These are phyloP conservation scores for Phallusia fumigata DNA, from an alignment of 23 tunicate species.

Conservation along the genomic window DNA sequence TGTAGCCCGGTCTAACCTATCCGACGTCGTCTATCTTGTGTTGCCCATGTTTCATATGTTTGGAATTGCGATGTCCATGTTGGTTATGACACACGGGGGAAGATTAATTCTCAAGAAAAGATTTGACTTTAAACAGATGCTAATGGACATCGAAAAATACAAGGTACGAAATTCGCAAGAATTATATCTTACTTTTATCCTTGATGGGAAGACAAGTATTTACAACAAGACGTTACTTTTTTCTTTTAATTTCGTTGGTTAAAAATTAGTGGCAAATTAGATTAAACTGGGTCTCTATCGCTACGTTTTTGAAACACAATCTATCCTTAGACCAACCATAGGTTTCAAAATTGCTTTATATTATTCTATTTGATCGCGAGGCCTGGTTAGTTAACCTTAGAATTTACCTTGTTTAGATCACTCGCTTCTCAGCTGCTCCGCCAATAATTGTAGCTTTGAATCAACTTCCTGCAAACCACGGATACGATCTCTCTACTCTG, in stretches of 20 bases:
- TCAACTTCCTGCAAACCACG: background rate
- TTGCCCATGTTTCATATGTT: slow-evolving; percentile 57
- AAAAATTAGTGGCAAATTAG: too few species aligned
- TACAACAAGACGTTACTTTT: too few species aligned
- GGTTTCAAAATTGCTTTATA: background rate
- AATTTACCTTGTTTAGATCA: slow-evolving; percentile 16
- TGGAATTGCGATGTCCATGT: slow-evolving; percentile 24
- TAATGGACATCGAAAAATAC: slow-evolving; percentile 35
- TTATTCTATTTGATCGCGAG: background rate
- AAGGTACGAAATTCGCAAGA: too few species aligned
- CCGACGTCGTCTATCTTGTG: slow-evolving; percentile 10
- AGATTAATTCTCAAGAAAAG: slow-evolving; percentile 30
- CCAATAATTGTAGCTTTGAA: slow-evolving; percentile 28
- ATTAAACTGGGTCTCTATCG: background rate
- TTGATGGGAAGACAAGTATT: too few species aligned
- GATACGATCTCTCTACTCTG: slow-evolving; percentile 49
- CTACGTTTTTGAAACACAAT: background rate
- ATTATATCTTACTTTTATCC: too few species aligned
- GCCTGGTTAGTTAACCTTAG: background rate
- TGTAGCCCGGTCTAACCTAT: background rate
- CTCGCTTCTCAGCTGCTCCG: slow-evolving; percentile 32
- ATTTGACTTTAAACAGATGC: slow-evolving; percentile 21
- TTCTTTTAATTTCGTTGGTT: too few species aligned
- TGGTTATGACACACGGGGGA: background rate
- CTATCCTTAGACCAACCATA: background rate